phyloP scores from a whole-genome alignment of 2,888 invertebrate genomes.

The Halictus quadricinctus region DNA sequence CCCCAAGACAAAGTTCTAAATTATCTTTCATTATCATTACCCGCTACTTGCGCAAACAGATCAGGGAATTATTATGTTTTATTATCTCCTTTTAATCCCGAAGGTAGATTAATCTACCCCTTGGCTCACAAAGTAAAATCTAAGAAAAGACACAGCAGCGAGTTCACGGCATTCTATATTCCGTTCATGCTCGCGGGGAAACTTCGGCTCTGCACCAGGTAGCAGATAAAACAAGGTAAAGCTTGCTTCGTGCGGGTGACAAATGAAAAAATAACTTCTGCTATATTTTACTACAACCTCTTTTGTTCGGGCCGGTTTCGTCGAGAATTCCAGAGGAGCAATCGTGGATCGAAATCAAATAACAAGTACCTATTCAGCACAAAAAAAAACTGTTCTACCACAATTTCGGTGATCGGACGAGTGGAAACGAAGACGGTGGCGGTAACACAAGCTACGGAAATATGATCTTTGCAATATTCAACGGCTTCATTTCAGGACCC shows the following conservation, averaged over 20 bases:
- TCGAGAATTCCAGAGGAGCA: no score
- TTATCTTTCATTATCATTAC: background rate
- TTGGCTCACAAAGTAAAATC: background rate
- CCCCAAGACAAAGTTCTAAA: background rate
- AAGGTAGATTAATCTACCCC: background rate
- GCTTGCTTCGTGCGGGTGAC: background rate
- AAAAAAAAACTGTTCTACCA: background rate
- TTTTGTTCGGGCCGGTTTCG: background rate
- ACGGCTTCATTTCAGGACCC: background rate
- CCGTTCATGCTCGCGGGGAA: background rate
- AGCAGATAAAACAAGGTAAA: background rate
- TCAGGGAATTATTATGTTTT: background rate
- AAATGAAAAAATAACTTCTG: background rate
- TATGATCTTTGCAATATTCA: conserved; percentile 4
- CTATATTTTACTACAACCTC: background rate
- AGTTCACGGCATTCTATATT: background rate
- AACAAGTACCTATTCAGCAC: no score
- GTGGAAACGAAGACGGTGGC: background rate
- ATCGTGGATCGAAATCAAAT: no score
- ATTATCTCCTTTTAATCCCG: background rate
- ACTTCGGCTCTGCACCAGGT: background rate
- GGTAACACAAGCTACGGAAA: background rate
- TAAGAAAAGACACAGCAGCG: background rate
- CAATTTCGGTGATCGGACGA: background rate
- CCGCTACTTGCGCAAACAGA: background rate